Evolutionary conservation across 1,140 invertebrate species (phyloP), one percentile per base, ranked within the genome.

Genomic region (Bemisia tabaci): DNA sequence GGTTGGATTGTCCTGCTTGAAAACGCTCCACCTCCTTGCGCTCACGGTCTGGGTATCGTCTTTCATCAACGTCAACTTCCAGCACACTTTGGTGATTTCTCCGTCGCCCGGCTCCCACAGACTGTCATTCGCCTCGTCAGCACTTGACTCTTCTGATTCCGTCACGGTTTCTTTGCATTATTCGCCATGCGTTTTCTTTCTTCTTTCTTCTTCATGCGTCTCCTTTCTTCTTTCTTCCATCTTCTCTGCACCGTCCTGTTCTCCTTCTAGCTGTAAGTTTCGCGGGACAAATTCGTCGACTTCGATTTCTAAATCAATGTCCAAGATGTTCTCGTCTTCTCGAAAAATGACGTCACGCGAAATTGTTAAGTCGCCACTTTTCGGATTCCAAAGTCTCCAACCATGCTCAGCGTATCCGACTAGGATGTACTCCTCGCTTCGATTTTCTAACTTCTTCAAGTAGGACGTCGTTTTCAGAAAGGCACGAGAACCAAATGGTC

Each of bases 401-500:
- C 48, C 62, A 22, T 59, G 21, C 48, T 21, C 17, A 26, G 26
- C 22, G 21, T 63, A 63, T 21, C 67, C 67, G 9, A 68, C 26
- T 24, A 68, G 33, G 25, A 68, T 65, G 25, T 64, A 61, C 58
- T 68, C 65, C 22, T 48, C 22, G 26, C 22, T 25, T 65, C 60
- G 60, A 12, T 25, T 11, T 22, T 68, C 64, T 27, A 65, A 26
- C 61, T 62, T 68, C 27, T 65, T 48, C 12, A 39, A 9, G 21
- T 59, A 27, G 22, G 64, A 33, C 11, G 27, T 22, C 2, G 65
- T 68, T 22, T 68, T 26, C 21, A 27, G 24, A 65, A 27, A 65
- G 26, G 12, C 67, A 17, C 23, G n/a, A 62, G 64, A 65, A 17
- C 64, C 67, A 65, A 65, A 68, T 17, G 65, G 17, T 26, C 24